Conservation (phyloP, 2,797 vertebrate genomes). For the Hapalemur alaotrensis region DNA sequence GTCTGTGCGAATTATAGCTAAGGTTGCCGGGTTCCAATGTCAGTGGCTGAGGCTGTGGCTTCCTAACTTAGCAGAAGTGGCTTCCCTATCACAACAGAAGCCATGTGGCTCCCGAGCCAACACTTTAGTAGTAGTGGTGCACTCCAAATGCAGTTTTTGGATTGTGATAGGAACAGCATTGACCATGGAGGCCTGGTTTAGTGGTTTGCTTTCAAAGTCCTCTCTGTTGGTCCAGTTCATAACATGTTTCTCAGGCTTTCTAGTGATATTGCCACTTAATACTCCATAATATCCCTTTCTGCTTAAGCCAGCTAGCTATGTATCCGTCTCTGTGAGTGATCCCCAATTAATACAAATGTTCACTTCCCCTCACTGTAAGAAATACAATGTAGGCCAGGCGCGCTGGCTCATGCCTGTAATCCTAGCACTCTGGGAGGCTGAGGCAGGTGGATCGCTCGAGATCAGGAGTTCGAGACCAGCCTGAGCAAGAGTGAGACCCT, state of each 20-base stretch:
- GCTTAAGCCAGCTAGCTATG: background rate
- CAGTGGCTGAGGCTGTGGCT: background rate
- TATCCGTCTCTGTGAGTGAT: background rate
- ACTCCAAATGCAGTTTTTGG: background rate
- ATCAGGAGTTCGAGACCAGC: no score
- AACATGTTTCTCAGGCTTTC: background rate
- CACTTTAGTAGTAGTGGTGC: background rate
- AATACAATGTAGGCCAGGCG: background rate
- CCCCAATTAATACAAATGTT: background rate
- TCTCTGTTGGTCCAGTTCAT: background rate
- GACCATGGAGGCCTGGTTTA: background rate
- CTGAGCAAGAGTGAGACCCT: no score
- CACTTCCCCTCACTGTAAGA: background rate
- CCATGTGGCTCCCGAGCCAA: background rate
- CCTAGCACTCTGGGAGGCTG: no score
- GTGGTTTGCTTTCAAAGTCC: background rate
- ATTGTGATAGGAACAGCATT: background rate
- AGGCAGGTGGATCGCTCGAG: no score
- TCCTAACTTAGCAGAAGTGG: slow-evolving; percentile 10
- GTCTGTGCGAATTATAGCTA: background rate
- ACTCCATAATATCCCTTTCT: background rate
- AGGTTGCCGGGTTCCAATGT: background rate
- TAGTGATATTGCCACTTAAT: background rate
- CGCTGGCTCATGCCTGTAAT: no score
- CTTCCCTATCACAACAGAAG: background rate